A percentile compares a stretch with the other conserved stretches of the same genome.
These are phyloP conservation scores for Catocala sponsa DNA, from an alignment of 2,888 invertebrate species.

Conservation along the genomic window DNA sequence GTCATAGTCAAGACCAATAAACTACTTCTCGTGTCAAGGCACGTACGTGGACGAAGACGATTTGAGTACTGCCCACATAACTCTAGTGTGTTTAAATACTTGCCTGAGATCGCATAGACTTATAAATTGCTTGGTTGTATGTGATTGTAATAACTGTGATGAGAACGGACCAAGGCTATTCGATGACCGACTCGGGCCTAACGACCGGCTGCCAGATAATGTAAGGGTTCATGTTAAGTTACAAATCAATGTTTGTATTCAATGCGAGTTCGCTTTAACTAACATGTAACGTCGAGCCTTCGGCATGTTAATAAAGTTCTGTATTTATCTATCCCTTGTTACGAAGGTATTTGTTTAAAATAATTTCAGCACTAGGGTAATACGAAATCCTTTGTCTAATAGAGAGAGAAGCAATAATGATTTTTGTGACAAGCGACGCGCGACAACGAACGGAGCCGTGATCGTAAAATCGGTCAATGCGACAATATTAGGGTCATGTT, in stretches of 20 bases:
- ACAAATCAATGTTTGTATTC: slow-evolving; percentile 17
- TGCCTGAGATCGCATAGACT: slow-evolving; percentile 49
- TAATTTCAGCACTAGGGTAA: too few relatives aligned
- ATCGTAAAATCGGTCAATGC: too few relatives aligned
- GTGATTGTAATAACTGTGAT: slow-evolving; percentile 63
- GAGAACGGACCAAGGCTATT: slow-evolving; percentile 64
- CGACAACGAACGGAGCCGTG: too few relatives aligned
- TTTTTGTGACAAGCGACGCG: too few relatives aligned
- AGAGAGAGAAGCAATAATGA: too few relatives aligned
- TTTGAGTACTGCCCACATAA: slow-evolving; percentile 72
- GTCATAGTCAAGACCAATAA: slow-evolving; percentile 72
- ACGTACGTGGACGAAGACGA: slow-evolving; percentile 71
- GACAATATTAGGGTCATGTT: too few relatives aligned
- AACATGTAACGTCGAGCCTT: neutral
- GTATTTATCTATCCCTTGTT: too few relatives aligned
- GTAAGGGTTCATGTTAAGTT: slow-evolving; percentile 40
- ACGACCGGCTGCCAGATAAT: slow-evolving; percentile 49
- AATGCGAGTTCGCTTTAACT: slow-evolving; percentile 3
- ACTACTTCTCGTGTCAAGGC: slow-evolving; percentile 78
- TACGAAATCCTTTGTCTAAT: too few relatives aligned
- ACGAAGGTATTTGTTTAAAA: too few relatives aligned
- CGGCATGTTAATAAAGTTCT: too few relatives aligned
- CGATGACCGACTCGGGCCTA: slow-evolving; percentile 60
- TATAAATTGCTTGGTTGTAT: slow-evolving; percentile 67
- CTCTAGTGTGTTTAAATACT: slow-evolving; percentile 66